phyloP scores from a whole-genome alignment of 1,140 invertebrate species.

The Orchesella cincta region DNA sequence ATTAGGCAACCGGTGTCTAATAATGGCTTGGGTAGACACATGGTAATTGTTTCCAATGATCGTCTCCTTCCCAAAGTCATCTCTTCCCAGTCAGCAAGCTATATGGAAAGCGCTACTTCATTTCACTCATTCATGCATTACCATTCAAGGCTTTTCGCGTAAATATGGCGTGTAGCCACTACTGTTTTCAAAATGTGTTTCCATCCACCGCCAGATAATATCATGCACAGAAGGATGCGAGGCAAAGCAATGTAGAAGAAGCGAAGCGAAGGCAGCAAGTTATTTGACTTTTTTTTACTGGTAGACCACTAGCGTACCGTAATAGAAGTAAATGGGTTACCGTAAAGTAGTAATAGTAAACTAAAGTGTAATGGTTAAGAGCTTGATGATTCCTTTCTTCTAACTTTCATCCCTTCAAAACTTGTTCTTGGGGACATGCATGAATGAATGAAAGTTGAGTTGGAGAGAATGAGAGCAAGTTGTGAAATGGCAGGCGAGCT shows the following conservation, averaged over 20 bases:
- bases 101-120: too few relatives aligned
- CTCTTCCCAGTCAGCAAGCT: too few relatives aligned
- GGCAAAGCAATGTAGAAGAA: too few relatives aligned
- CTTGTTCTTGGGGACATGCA: constrained; percentile 1
- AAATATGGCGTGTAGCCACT: too few relatives aligned
- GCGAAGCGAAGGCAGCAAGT: too few relatives aligned
- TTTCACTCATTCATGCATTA: too few relatives aligned
- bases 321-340: constrained; percentile 24
- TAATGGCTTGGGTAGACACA: background rate
- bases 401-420: constrained; percentile 4
- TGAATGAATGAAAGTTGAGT: constrained; percentile 23
- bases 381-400: constrained; percentile 5
- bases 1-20: constrained; percentile 15
- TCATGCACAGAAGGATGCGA: too few relatives aligned
- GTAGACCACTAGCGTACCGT: background rate
- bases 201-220: too few relatives aligned
- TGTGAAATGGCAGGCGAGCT: background rate
- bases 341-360: constrained; percentile 22
- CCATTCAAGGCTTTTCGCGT: too few relatives aligned
- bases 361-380: constrained; percentile 2
- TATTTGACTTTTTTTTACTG: constrained; percentile 3
- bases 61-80: background rate
- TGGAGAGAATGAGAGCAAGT: constrained; percentile 10
- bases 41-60: constrained; percentile 2
- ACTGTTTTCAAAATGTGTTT: too few relatives aligned